Percentiles rank a stretch among this genome's conserved stretches.
phyloP scores from a whole-genome alignment of 2,888 invertebrate genomes.

The Heteromyza rotundicornis region DNA sequence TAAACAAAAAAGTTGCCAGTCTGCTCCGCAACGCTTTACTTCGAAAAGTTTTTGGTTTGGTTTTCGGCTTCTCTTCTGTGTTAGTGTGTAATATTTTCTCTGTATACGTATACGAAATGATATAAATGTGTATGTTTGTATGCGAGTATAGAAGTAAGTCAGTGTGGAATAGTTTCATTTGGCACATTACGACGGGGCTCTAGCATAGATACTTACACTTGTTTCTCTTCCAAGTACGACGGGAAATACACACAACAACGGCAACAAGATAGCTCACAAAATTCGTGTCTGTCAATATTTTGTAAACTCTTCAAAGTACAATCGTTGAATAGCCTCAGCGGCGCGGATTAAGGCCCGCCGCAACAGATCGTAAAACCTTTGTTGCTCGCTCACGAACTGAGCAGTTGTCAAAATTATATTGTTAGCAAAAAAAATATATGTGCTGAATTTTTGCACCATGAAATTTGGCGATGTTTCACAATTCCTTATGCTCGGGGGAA shows the following conservation, averaged over 20 bases:
- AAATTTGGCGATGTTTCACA: too few relatives aligned
- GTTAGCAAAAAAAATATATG: too few relatives aligned
- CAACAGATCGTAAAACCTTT: too few relatives aligned
- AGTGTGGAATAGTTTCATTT: constrained; percentile 10
- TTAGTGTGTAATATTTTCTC: background rate
- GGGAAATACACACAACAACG: background rate
- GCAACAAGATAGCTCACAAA: too few relatives aligned
- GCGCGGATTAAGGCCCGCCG: too few relatives aligned
- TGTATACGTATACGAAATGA: background rate
- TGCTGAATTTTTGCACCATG: too few relatives aligned
- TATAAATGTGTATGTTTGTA: background rate
- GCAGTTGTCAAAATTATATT: too few relatives aligned
- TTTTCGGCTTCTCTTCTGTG: constrained; percentile 10
- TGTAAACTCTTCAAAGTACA: too few relatives aligned
- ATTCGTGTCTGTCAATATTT: too few relatives aligned
- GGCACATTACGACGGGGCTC: constrained; percentile 9
- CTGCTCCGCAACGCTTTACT: constrained; percentile 6
- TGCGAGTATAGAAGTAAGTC: background rate
- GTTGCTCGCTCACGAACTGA: too few relatives aligned
- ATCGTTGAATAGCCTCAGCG: too few relatives aligned
- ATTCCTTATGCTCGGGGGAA: too few relatives aligned
- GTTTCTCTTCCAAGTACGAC: background rate
- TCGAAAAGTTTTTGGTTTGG: background rate
- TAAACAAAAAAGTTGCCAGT: constrained; percentile 32
- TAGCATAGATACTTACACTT: background rate